These are phyloP conservation scores for Linepithema humile DNA, from an alignment of 1,140 invertebrate genomes.

Conservation along the genomic window DNA sequence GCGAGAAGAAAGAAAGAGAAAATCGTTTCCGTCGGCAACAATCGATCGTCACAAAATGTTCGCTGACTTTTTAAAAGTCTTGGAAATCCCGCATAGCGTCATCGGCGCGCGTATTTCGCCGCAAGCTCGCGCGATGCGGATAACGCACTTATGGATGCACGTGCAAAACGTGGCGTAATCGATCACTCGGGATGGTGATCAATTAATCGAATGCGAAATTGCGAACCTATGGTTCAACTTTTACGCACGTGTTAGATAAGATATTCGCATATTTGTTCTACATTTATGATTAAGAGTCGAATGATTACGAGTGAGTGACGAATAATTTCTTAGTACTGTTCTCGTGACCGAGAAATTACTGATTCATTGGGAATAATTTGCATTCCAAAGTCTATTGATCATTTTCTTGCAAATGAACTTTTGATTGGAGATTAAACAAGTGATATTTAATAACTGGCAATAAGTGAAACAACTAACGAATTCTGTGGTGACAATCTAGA, in stretches of 20 bases:
- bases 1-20: not conserved
- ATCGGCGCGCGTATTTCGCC: constrained; percentile 42
- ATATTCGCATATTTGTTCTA: not conserved
- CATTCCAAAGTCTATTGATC: not conserved
- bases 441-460: not conserved
- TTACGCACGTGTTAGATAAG: not conserved
- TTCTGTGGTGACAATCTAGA: not conserved
- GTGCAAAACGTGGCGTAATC: constrained; percentile 33
- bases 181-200: constrained; percentile 46
- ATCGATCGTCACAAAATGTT: constrained; percentile 29
- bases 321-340: constrained; percentile 1
- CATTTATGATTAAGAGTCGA: not conserved
- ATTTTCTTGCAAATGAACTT: not conserved
- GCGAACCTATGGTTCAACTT: too few relatives aligned
- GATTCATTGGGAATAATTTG: constrained; percentile 35
- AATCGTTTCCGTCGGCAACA: not conserved
- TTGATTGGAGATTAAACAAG: not conserved
- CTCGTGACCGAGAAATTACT: not conserved
- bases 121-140: constrained; percentile 9
- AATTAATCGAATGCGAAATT: constrained; percentile 1
- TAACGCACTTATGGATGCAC: not conserved
- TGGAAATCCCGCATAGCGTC: constrained; percentile 72
- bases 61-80: constrained; percentile 47
- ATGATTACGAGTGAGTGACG: not conserved
- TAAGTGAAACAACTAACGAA: not conserved